Percentiles rank a stretch among this genome's conserved stretches.
Evolutionary conservation across 2,797 vertebrate species (phyloP).

Genomic region (Pangasius sanitwongsei): DNA sequence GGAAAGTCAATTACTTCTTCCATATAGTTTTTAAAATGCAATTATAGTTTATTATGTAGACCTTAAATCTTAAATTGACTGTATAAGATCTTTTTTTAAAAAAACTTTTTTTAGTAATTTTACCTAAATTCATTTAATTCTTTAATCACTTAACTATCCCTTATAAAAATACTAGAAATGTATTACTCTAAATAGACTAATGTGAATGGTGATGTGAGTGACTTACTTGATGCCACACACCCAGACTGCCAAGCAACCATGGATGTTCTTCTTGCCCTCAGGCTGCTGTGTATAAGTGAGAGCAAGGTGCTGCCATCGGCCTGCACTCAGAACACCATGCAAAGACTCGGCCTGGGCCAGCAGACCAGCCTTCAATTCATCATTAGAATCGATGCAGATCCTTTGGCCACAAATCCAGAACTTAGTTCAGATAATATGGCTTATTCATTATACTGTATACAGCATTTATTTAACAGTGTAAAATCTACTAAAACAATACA

Average conservation of each 20-base stretch:
- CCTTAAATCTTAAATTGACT: not conserved
- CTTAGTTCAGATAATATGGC: not conserved
- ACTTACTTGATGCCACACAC: slow-evolving; percentile 91
- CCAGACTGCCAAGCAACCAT: slow-evolving; percentile 85
- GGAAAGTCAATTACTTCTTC: not conserved
- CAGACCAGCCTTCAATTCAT: slow-evolving; percentile 88
- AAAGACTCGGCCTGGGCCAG: slow-evolving; percentile 89
- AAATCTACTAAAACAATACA: not conserved
- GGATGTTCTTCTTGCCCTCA: slow-evolving; percentile 91
- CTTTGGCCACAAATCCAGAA: slow-evolving; percentile 67
- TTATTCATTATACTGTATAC: not conserved
- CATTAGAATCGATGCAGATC: slow-evolving; percentile 91
- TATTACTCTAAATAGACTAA: not conserved
- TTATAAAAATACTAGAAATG: not conserved
- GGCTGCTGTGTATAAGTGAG: slow-evolving; percentile 89
- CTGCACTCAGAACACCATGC: slow-evolving; percentile 77
- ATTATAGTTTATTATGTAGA: not conserved
- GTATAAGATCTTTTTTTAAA: not conserved
- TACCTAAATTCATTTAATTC: not conserved
- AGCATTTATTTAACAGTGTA: not conserved
- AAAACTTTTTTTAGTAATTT: too few species aligned
- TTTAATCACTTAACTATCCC: not conserved
- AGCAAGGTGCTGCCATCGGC: slow-evolving; percentile 90
- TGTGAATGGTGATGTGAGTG: not conserved
- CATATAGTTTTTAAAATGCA: not conserved